A percentile compares a stretch with the other conserved stretches of the same genome.
Evolutionary conservation across 2,888 invertebrate genomes (phyloP).

Genomic region (Clusia tigrina): DNA sequence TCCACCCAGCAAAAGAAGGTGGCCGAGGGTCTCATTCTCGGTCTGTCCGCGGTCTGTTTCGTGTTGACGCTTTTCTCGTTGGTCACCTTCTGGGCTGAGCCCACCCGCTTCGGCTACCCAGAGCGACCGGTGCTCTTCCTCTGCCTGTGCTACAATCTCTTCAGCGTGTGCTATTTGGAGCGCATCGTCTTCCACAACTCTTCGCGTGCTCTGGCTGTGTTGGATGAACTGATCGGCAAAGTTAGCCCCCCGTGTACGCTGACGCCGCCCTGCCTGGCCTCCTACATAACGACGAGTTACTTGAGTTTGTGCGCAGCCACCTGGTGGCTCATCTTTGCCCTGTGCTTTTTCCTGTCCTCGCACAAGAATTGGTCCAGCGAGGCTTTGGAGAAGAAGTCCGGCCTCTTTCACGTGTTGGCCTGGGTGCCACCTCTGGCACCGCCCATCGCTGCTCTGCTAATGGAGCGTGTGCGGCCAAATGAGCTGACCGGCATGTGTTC

Average conservation of each 20-base stretch:
- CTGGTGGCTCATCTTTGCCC: slow-evolving; percentile 89
- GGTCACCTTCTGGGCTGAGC: slow-evolving; percentile 88
- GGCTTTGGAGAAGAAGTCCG: slow-evolving; percentile 85
- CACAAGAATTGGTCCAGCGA: slow-evolving; percentile 94
- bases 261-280: slow-evolving; percentile 73
- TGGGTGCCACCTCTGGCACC: slow-evolving; percentile 90
- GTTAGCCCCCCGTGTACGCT: slow-evolving; percentile 61
- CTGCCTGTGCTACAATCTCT: slow-evolving; percentile 84
- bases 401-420: slow-evolving; percentile 84
- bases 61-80: slow-evolving; percentile 84
- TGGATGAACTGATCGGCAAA: slow-evolving; percentile 61
- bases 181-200: slow-evolving; percentile 69
- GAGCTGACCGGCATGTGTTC: slow-evolving; percentile 85
- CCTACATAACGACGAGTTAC: slow-evolving; percentile 80
- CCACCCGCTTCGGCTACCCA: slow-evolving; percentile 89
- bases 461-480: slow-evolving; percentile 79
- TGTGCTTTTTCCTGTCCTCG: slow-evolving; percentile 90
- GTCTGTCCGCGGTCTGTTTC: slow-evolving; percentile 80
- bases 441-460: slow-evolving; percentile 82
- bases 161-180: slow-evolving; percentile 78
- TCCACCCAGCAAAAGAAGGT: slow-evolving; percentile 73
- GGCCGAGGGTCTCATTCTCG: slow-evolving; percentile 78
- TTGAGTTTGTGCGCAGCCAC: slow-evolving; percentile 80
- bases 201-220: slow-evolving; percentile 50
- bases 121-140: slow-evolving; percentile 91